Base-by-base conservation (phyloP, 2,113 vertebrate species). In the Pampusana beccarii region DNA sequence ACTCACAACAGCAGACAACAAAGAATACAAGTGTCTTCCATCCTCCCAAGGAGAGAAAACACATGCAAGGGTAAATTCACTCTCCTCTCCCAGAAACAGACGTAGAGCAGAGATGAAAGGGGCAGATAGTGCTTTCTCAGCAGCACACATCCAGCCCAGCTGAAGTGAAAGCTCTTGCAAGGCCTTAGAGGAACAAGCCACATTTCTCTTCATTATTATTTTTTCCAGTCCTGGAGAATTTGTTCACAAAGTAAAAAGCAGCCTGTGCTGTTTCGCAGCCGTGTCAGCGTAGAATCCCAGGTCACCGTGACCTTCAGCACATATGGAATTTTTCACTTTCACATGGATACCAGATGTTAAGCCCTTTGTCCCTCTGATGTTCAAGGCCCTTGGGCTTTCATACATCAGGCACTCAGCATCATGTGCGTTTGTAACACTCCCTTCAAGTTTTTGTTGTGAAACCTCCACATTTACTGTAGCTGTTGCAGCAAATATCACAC, bases 231-330 rank as follows among this genome's bases (percentile, higher is more conserved):
- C 48, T 12, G 9, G 42, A 90, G 71, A 64, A 86, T 24, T 5
- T 38, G 54, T 53, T 77, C 4, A 0, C 50, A 73, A 82, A 90
- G 58, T 58, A 66, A 54, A 62, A 34, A 65, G 62, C n/a, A 80
- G 85, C 60, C 36, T 28, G 11, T 46, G 36, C 51, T 51, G 25
- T 70, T 93, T 80, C 86, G 44, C 42, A 80, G 82, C 85, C 69
- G 17, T 67, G 51, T 90, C 67, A 60, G 64, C 0, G 2, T 4
- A 89, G 44, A 44, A 75, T 86, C 44, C n/a, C 83, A 54, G 92
- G 95, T 97, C 96, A 90, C 73, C 0, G 20, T 21, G 96, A 96
- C 96, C 95, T 84, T 71, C 65, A 20, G 29, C 0, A 0, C 51
- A 4, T 19, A 42, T 2, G 1, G 16, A 13, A 69, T 57, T 66